Base-by-base conservation (phyloP, 2,888 invertebrate genomes). In the Brachycybe producta region DNA sequence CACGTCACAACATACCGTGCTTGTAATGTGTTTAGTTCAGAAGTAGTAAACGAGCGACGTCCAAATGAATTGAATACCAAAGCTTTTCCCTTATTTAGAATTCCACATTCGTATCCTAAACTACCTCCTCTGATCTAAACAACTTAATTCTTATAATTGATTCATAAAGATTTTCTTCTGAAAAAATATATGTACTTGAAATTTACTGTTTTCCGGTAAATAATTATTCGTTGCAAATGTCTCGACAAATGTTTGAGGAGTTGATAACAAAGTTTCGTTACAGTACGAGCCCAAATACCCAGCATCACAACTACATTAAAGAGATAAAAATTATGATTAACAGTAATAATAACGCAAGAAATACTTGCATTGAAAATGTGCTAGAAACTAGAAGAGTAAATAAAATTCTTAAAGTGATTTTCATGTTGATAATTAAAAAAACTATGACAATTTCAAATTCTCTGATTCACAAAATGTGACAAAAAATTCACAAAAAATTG, bases 81-180 rank as follows among this genome's bases (percentile, higher is more conserved):
- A 23, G 67, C 64, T 55, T 65, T 66, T 17, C 65, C 66, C 36
- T 62, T 62, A 5, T 63, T 60, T 38, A 67, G 39, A 4, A 66
- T 61, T 26, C 65, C 67, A 57, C 67, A 67, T n/a, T 60, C 56
- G 52, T 62, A 67, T 35, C 62, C 58, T n/a, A 64, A 51, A 3
- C 56, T 53, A 27, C 59, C 65, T 3, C 66, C 66, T 26, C 58
- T 53, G 15, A 64, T 2, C 56, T 55, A 26, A n/a, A 42, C 8
- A 35, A 40, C 15, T 21, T 27, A 40, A 51, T 8, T 23, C 21
- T 8, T 40, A 17, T 38, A 40, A 30, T 19, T n/a, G n/a, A n/a
- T n/a, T n/a, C n/a, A n/a, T n/a, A n/a, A n/a, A n/a, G n/a, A n/a
- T n/a, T n/a, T n/a, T n/a, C n/a, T n/a, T n/a, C n/a, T n/a, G n/a